Evolutionary conservation across 2,797 vertebrate species (phyloP).

Genomic region (Xenopus petersii): DNA sequence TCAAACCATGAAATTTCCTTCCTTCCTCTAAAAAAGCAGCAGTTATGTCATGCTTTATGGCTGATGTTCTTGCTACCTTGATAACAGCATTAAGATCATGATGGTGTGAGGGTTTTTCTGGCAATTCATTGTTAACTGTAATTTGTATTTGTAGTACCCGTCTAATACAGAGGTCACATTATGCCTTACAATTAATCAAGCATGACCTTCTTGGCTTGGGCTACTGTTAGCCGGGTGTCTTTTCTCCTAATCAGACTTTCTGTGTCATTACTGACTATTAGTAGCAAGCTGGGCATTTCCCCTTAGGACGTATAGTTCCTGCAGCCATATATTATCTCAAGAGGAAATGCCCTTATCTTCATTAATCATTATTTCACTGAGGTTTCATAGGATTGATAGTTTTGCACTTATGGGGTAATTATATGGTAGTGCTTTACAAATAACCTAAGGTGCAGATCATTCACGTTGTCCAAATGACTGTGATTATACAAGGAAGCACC

Average conservation of each 20-base stretch:
- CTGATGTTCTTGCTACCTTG: too few relatives aligned
- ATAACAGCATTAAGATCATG: too few relatives aligned
- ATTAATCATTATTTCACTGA: constrained; percentile 42
- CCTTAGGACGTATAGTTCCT: constrained; percentile 24
- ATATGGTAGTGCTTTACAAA: constrained; percentile 40
- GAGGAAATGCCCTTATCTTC: constrained; percentile 37
- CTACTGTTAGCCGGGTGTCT: background rate
- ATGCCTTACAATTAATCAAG: too few relatives aligned
- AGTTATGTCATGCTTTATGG: too few relatives aligned
- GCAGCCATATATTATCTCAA: constrained; percentile 34
- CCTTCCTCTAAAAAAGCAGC: too few relatives aligned
- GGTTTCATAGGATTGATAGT: constrained; percentile 25
- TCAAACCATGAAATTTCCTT: too few relatives aligned
- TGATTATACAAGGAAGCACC: constrained; percentile 34
- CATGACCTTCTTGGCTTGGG: background rate
- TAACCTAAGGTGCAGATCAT: constrained; percentile 40
- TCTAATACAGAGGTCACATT: too few relatives aligned
- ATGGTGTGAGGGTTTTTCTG: too few relatives aligned
- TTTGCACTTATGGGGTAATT: constrained; percentile 23
- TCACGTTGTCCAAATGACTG: constrained; percentile 32
- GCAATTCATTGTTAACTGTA: too few relatives aligned
- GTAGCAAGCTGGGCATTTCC: constrained; percentile 17
- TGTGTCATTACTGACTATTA: constrained; percentile 31
- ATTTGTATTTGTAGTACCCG: too few relatives aligned
- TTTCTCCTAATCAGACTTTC: constrained; percentile 3